Percentiles rank a stretch among this genome's conserved stretches.
Conservation (phyloP, 2,113 vertebrate genomes). For the Hoplias malabaricus region DNA sequence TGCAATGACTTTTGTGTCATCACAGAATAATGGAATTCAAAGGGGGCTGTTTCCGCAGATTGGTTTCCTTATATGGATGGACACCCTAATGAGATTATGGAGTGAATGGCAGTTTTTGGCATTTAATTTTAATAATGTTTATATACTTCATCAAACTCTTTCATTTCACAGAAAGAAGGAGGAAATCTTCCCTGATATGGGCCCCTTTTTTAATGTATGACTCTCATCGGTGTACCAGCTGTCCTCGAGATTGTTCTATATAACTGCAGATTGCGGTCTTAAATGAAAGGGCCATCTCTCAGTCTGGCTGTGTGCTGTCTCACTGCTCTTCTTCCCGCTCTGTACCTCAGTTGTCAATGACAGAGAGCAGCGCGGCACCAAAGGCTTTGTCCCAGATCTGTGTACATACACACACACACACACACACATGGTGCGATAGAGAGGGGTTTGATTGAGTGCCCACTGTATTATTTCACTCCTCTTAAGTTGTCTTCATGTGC, state of each 20-base stretch:
- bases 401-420: no score
- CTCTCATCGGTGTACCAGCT: neutral
- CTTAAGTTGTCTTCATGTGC: slow-evolving; percentile 41
- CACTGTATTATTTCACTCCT: slow-evolving; percentile 28
- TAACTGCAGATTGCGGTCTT: neutral
- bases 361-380: slow-evolving; percentile 27
- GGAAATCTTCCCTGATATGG: neutral
- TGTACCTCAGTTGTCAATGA: slow-evolving; percentile 19
- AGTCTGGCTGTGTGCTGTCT: neutral
- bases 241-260: neutral
- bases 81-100: neutral
- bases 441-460: slow-evolving; percentile 41
- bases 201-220: neutral
- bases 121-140: neutral
- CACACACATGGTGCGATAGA: no score
- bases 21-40: neutral
- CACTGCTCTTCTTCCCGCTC: neutral
- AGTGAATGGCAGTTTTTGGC: neutral
- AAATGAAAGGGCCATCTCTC: slow-evolving; percentile 7
- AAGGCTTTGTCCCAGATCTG: slow-evolving; percentile 44
- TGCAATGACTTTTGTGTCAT: neutral
- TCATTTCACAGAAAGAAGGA: neutral
- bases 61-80: neutral
- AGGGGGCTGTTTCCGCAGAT: no score
- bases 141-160: neutral